Evolutionary conservation across 2,113 vertebrate genomes (phyloP).

Genomic region (Clupea harengus): DNA sequence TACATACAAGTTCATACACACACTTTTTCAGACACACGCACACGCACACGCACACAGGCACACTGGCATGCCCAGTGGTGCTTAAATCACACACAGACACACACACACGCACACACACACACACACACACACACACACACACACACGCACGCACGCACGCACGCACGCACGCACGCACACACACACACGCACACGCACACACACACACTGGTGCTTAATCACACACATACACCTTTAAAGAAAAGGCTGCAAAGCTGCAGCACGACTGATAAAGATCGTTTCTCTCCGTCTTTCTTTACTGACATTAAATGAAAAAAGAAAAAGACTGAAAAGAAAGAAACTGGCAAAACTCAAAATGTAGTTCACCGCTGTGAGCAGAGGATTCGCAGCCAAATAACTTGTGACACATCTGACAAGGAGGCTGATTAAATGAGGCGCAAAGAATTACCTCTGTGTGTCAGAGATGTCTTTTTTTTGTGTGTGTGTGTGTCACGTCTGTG

Average conservation of each 20-base stretch:
- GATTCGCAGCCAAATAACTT: slow-evolving; percentile 16
- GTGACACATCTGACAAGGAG: slow-evolving; percentile 64
- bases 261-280: not conserved
- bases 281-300: not conserved
- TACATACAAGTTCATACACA: not conserved
- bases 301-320: not conserved
- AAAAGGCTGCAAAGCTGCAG: not conserved
- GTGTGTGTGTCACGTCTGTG: slow-evolving; percentile 31
- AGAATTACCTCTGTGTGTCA: slow-evolving; percentile 61
- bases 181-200: not conserved
- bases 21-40: not conserved
- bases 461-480: slow-evolving; percentile 43
- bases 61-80: too few species aligned
- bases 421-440: slow-evolving; percentile 60
- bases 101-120: too few species aligned
- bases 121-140: too few species aligned
- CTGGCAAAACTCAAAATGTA: not conserved
- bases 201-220: not conserved
- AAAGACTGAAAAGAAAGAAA: slow-evolving; percentile 59
- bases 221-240: not conserved
- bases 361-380: not conserved
- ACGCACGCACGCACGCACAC: not conserved
- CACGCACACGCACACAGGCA: too few species aligned
- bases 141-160: too few species aligned
- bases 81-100: too few species aligned